Base-by-base conservation (phyloP, 1,140 invertebrate species). In the Zaprionus davidi region DNA sequence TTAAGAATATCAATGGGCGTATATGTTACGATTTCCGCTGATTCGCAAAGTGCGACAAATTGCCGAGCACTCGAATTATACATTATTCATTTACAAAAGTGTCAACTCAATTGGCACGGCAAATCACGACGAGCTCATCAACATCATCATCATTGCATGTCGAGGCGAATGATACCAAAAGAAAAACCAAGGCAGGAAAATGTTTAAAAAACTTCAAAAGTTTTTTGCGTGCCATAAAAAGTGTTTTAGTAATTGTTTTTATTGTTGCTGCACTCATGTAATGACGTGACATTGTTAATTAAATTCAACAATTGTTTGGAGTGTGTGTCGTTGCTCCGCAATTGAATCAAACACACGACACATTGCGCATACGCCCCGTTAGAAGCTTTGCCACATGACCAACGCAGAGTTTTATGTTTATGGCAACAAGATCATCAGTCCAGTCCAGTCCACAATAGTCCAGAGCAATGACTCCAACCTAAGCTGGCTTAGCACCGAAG, bases 91-190 rank as follows among this genome's bases (percentile, higher is more conserved):
- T 46, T 17, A 79, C 76, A 82, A 74, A 82, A 82, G 77, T 67
- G 78, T 59, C 78, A 80, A 41, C 31, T 74, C 46, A 81, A 73
- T 81, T 81, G 46, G 22, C 24, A 31, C 28, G 28, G 28, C 46
- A 84, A 84, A 83, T 73, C 81, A 62, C 64, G 67, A 80, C 64
- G 67, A 84, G 60, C 65, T 76, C 81, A 84, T 84, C 81, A 77
- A 51, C n/a, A 20, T 28, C 31, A 31, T 31, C 9, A 34, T 34
- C 31, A 53, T 83, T 84, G 82, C 81, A 84, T 84, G 81, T 68
- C 62, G 53, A 49, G 58, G 56, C 34, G 36, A 68, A 34, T 55
- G 53, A 55, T 55, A 26, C 15, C 49, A 49, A 22, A 56, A 68
- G 46, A 28, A 56, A 28, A 55, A 17, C 22, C 22, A 58, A 75